phyloP scores from a whole-genome alignment of 1,140 invertebrate genomes.

The Drosophila novamexicana region DNA sequence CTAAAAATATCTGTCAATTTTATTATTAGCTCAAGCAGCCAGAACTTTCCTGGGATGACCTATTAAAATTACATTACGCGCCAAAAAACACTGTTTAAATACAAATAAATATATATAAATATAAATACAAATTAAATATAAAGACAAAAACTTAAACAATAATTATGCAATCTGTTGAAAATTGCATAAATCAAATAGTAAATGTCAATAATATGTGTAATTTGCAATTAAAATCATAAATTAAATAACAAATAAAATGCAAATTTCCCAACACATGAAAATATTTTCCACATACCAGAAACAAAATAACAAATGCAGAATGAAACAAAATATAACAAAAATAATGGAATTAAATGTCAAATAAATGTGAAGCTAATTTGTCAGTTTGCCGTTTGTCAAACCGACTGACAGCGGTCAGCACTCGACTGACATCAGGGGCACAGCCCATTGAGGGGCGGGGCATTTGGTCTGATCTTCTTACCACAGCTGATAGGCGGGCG shows the following conservation, averaged over 20 bases:
- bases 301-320: conserved; percentile 55
- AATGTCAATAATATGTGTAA: conserved; percentile 73
- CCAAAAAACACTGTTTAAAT: conserved; percentile 65
- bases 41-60: conserved; percentile 36
- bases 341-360: conserved; percentile 50
- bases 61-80: conserved; percentile 60
- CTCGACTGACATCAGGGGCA: background rate
- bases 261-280: conserved; percentile 36
- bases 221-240: conserved; percentile 66
- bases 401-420: background rate
- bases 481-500: conserved; percentile 25
- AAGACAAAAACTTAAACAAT: conserved; percentile 59
- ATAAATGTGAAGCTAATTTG: conserved; percentile 76
- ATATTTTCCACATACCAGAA: conserved; percentile 33
- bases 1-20: conserved; percentile 6
- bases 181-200: conserved; percentile 61
- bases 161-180: conserved; percentile 24
- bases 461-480: background rate
- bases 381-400: conserved; percentile 53
- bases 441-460: background rate
- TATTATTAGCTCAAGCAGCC: conserved; percentile 35
- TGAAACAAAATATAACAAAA: conserved; percentile 10
- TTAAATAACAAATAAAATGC: conserved; percentile 52
- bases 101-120: too few species aligned
- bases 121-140: conserved; percentile 36